Percentiles rank a stretch among this genome's conserved stretches.
Evolutionary conservation across 2,113 vertebrate genomes (phyloP).

Genomic region (Pogona vitticeps): DNA sequence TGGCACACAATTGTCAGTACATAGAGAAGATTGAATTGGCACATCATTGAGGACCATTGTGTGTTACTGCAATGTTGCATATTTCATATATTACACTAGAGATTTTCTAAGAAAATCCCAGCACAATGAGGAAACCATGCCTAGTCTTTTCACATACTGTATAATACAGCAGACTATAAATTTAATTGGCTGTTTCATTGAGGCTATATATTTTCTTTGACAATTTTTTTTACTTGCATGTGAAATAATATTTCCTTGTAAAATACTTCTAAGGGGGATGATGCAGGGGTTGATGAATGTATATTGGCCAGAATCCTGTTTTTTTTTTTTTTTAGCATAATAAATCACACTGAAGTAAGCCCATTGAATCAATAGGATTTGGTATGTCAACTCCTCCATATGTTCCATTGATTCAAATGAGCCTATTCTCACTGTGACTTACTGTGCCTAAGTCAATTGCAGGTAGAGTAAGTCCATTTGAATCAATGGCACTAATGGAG

Average conservation of each 20-base stretch:
- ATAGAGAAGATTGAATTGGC: not conserved
- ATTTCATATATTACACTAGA: constrained; percentile 1
- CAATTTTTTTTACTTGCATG: not conserved
- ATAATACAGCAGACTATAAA: constrained; percentile 7
- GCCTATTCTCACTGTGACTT: too few relatives aligned
- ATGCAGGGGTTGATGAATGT: not conserved
- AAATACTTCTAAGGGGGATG: not conserved
- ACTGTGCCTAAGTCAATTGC: too few relatives aligned
- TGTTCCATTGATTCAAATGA: too few relatives aligned
- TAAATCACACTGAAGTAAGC: too few relatives aligned
- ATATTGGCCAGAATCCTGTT: too few relatives aligned
- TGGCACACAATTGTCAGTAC: not conserved
- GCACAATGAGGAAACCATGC: not conserved
- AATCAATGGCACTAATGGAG: too few relatives aligned
- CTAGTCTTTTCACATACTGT: constrained; percentile 8
- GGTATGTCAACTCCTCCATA: too few relatives aligned
- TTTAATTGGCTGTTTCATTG: constrained; percentile 15
- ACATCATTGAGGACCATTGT: not conserved
- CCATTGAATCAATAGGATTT: too few relatives aligned
- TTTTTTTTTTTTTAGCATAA: too few relatives aligned
- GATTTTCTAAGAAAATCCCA: constrained; percentile 20
- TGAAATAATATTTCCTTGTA: not conserved
- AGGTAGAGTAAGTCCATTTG: too few relatives aligned
- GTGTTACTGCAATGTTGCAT: not conserved
- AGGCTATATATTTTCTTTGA: not conserved